Evolutionary conservation across 2,113 vertebrate species (phyloP).

Genomic region (Dipodomys stephensi): DNA sequence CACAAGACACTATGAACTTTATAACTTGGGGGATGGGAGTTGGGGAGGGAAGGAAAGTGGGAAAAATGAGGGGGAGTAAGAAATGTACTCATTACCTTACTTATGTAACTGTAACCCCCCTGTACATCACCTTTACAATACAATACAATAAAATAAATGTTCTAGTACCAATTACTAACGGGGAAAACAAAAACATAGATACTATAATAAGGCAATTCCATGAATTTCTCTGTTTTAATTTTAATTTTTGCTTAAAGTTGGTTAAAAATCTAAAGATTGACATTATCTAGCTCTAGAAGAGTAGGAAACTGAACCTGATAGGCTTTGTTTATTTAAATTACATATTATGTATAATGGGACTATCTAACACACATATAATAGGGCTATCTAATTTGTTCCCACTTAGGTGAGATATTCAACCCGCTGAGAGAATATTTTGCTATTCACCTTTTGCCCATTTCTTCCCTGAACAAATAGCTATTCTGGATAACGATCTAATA

Average conservation of each 20-base stretch:
- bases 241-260: neutral
- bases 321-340: neutral
- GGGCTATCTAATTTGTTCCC: neutral
- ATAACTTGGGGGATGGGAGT: no score
- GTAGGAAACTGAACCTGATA: neutral
- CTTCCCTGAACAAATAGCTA: constrained; percentile 33
- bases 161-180: neutral
- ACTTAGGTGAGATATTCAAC: neutral
- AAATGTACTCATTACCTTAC: no score
- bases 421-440: neutral
- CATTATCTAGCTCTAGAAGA: neutral
- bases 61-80: no score
- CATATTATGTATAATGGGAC: neutral
- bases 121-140: no score
- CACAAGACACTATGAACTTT: no score
- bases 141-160: neutral
- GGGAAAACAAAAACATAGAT: neutral
- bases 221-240: no score
- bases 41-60: no score
- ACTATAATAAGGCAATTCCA: neutral
- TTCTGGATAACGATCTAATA: constrained; percentile 66
- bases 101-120: no score
- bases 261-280: neutral
- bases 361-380: no score
- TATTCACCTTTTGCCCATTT: neutral